These are phyloP conservation scores for Ceratosolen fusciceps DNA, from an alignment of 1,140 invertebrate species.

Conservation along the genomic window DNA sequence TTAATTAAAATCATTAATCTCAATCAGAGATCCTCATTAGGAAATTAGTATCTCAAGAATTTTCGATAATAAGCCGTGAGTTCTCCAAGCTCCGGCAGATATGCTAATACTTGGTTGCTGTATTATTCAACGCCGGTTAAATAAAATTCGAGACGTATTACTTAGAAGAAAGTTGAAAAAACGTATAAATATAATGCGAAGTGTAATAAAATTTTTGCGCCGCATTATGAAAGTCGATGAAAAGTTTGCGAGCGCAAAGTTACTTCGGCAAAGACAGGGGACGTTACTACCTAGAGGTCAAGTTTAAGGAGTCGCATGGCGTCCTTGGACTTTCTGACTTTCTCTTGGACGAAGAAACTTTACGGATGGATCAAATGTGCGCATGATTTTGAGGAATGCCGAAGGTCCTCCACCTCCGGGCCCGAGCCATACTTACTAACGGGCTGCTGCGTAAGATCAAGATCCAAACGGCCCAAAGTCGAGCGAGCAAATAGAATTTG, in stretches of 20 bases:
- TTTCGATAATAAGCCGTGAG: not conserved
- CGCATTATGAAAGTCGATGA: constrained; percentile 41
- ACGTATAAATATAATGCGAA: constrained; percentile 24
- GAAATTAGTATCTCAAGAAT: not conserved
- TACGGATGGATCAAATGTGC: constrained; percentile 35
- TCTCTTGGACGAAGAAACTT: constrained; percentile 34
- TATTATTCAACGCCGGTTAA: not conserved
- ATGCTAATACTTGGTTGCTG: constrained; percentile 15
- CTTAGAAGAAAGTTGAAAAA: constrained; percentile 14
- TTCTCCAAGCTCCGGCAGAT: not conserved
- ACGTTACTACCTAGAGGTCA: constrained; percentile 43
- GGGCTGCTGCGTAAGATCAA: not conserved
- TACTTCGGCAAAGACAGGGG: constrained; percentile 31
- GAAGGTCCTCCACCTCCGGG: constrained; percentile 6
- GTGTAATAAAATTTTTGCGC: constrained; percentile 43
- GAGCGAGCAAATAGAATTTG: constrained; percentile 27
- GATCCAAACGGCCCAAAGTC: not conserved
- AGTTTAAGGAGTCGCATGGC: constrained; percentile 46
- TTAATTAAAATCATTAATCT: constrained; percentile 6
- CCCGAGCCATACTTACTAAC: constrained; percentile 1
- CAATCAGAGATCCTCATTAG: not conserved
- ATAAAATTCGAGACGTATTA: constrained; percentile 23
- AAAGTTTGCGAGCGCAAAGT: constrained; percentile 46
- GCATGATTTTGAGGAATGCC: not conserved
- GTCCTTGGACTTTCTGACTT: constrained; percentile 39